Percentiles rank a stretch among this genome's conserved stretches.
Conservation (phyloP, 2,797 vertebrate species). For the Calcarius lapponicus region DNA sequence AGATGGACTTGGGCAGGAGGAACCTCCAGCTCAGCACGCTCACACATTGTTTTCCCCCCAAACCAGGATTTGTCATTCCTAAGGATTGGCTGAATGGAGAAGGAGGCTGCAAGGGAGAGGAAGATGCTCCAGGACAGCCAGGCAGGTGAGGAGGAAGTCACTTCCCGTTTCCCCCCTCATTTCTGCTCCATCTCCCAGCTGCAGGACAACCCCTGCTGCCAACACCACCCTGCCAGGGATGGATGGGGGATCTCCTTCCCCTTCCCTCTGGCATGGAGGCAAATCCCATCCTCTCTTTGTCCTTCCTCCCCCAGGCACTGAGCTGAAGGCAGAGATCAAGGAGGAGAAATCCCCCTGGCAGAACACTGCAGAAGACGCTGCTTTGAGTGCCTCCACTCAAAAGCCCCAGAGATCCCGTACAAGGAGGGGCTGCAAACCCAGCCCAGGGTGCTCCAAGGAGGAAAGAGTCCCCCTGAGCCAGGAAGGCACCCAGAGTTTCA, state of each 20-base stretch:
- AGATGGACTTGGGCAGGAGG: not conserved
- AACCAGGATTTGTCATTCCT: not conserved
- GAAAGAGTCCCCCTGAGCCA: rapidly evolving
- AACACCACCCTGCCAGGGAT: too few species aligned
- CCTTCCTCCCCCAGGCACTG: not conserved
- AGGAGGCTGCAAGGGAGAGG: not conserved
- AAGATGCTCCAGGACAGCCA: not conserved
- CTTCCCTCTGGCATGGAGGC: rapidly evolving
- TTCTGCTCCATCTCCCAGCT: not conserved
- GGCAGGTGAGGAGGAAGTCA: not conserved
- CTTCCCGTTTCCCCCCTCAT: not conserved
- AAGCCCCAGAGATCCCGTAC: rapidly evolving
- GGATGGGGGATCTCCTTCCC: not conserved
- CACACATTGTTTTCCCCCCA: not conserved
- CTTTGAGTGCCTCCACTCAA: not conserved
- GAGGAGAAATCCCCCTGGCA: not conserved
- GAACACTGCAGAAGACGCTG: rapidly evolving
- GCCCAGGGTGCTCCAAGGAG: not conserved
- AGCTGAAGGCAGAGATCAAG: not conserved
- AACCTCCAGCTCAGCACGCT: not conserved
- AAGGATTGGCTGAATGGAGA: not conserved
- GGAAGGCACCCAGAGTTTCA: rapidly evolving
- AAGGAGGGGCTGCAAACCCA: not conserved
- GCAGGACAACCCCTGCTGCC: not conserved
- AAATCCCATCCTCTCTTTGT: not conserved